Evolutionary conservation across 1,140 invertebrate species (phyloP).

Genomic region (Formica exsecta): DNA sequence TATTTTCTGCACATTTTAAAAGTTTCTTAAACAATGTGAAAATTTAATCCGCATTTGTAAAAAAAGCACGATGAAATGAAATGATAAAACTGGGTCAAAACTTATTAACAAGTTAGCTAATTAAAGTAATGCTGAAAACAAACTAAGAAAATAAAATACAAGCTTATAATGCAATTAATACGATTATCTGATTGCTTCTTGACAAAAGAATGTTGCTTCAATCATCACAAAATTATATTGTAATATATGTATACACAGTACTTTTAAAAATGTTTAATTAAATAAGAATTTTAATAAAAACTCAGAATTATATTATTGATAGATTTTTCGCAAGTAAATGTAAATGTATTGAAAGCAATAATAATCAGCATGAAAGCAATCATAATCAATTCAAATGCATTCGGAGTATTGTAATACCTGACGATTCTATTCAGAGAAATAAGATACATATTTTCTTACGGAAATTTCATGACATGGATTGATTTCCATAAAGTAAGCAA

Average conservation of each 20-base stretch:
- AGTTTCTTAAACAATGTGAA: background rate
- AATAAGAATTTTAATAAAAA: background rate
- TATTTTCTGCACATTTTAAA: background rate
- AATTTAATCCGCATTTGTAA: background rate
- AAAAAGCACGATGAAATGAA: background rate
- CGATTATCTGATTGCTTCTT: background rate
- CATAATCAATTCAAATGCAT: background rate
- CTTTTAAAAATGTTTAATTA: background rate
- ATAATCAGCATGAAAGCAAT: background rate
- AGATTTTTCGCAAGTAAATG: background rate
- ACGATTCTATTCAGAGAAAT: background rate
- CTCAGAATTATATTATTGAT: background rate
- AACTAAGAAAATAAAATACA: background rate
- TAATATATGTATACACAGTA: background rate
- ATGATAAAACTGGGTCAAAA: background rate
- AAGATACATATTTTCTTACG: constrained; percentile 1
- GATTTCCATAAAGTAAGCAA: background rate
- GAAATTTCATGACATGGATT: constrained; percentile 10
- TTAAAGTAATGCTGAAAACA: background rate
- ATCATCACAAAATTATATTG: background rate
- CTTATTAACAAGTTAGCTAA: background rate
- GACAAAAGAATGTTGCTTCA: background rate
- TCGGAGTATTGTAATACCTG: background rate
- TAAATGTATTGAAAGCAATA: background rate
- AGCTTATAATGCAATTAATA: background rate